These are phyloP conservation scores for Periophthalmus modestus DNA, from an alignment of 2,113 vertebrate species.

Conservation along the genomic window DNA sequence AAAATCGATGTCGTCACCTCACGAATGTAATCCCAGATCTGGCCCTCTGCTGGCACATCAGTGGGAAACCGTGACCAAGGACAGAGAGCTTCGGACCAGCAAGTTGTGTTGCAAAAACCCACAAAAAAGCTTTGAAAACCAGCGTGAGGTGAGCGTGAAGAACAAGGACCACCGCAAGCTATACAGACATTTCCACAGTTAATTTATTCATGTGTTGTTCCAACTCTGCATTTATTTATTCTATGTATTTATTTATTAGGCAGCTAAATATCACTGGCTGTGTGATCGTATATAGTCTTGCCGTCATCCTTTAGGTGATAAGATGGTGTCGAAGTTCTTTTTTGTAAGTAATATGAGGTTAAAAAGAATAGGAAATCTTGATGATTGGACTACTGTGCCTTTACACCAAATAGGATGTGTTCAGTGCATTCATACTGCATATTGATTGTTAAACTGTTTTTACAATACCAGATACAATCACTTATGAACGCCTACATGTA, in stretches of 20 bases:
- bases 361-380: conserved; percentile 41
- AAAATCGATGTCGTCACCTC: conserved; percentile 49
- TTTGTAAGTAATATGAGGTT: conserved; percentile 35
- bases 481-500: conserved; percentile 32
- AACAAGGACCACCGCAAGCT: conserved; percentile 47
- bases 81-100: conserved; percentile 19
- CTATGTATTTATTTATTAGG: conserved; percentile 77
- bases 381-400: conserved; percentile 78
- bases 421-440: conserved; percentile 55
- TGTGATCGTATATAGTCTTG: conserved; percentile 49
- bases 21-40: conserved; percentile 61
- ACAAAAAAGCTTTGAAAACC: conserved; percentile 25
- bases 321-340: conserved; percentile 50
- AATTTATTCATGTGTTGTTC: conserved; percentile 76
- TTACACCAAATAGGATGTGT: conserved; percentile 74
- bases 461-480: conserved; percentile 42
- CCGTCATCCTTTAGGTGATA: conserved; percentile 25
- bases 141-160: conserved; percentile 27
- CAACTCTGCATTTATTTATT: conserved; percentile 75
- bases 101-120: conserved; percentile 22
- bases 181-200: conserved; percentile 50
- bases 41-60: conserved; percentile 21
- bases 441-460: conserved; percentile 67
- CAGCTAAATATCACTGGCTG: conserved; percentile 63
- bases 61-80: conserved; percentile 9